phyloP scores from a whole-genome alignment of 2,888 invertebrate genomes.

The Trilocha varians region DNA sequence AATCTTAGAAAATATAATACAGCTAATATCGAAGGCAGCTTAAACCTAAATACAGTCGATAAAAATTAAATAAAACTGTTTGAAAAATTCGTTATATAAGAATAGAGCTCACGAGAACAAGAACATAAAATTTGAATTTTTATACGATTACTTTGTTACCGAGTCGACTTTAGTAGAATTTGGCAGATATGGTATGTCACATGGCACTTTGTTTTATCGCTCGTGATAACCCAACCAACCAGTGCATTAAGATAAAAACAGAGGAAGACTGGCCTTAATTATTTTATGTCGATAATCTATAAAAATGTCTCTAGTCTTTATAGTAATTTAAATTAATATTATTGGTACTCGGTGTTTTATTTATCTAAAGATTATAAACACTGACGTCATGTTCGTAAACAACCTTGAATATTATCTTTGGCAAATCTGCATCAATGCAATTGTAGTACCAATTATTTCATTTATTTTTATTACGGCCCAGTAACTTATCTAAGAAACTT shows the following conservation, averaged over 20 bases:
- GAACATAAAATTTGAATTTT: no score
- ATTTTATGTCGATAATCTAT: conserved; percentile 40
- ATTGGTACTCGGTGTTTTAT: conserved; percentile 17
- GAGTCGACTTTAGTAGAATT: conserved; percentile 32
- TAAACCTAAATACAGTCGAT: not conserved
- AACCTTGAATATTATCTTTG: conserved; percentile 59
- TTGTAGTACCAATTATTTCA: conserved; percentile 35
- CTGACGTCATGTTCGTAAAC: conserved; percentile 47
- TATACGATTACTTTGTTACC: conserved; percentile 16
- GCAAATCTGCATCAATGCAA: conserved; percentile 45
- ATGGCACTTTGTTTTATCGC: conserved; percentile 61
- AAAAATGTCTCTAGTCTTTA: conserved; percentile 12
- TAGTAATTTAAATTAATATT: not conserved
- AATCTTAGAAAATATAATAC: not conserved
- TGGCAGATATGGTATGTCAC: conserved; percentile 63
- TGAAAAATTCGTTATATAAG: no score
- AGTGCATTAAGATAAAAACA: conserved; percentile 62
- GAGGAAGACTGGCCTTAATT: conserved; percentile 56
- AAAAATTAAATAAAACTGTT: not conserved
- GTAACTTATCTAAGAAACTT: conserved; percentile 62
- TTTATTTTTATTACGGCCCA: conserved; percentile 59
- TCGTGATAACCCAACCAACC: conserved; percentile 64
- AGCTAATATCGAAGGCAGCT: not conserved
- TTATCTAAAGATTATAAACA: conserved; percentile 46
- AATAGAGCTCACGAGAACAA: no score